Evolutionary conservation across 2,113 vertebrate species (phyloP), one percentile per base, ranked within the genome.

Genomic region (Hemibates koningsi): DNA sequence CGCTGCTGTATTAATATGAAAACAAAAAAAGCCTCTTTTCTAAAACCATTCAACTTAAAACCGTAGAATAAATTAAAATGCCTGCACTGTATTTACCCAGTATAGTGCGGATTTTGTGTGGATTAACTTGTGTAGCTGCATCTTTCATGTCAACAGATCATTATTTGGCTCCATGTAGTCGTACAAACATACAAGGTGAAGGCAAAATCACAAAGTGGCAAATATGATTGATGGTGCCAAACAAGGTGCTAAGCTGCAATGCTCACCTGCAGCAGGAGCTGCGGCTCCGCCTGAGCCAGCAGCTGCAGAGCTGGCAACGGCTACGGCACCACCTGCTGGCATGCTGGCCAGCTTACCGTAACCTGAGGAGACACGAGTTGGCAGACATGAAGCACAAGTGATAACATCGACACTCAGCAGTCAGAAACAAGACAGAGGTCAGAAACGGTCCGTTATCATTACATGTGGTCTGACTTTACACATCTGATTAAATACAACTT

Each of bases 281-380:
- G 97, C 95, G 7, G 97, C 97, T 4, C 92, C 94, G 3, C 93
- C 96, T 38, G 94, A 84, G 48, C 91, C 81, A 66, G 86, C 63
- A 56, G 90, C 93, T 3, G 89, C 95, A 87, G 96, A 96, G 82
- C 91, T 95, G 91, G 98, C 96, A n/a, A 97, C 97, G 0, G 97
- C 96, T 5, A 98, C 98, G 0, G 98, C 97, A 9, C 97, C 98
- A 4, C 97, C 98, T 3, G 97, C 95, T 0, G 98, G 98, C 91
- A 99, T 95, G 54, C 98, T 98, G 96, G 98, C 98, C 84, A 99
- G 96, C 29, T 99, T 99, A 57, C 97, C 93, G 9, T 97, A 97
- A 63, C 98, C 98, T 99, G 91, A 90, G 41, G 88, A 86, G 82
- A 93, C 24, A 93, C 1, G 5, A 41, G 76, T 88, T 73, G 91